These are phyloP conservation scores for Potamarius usumacintae DNA, from an alignment of 2,113 vertebrate genomes.

Conservation along the genomic window DNA sequence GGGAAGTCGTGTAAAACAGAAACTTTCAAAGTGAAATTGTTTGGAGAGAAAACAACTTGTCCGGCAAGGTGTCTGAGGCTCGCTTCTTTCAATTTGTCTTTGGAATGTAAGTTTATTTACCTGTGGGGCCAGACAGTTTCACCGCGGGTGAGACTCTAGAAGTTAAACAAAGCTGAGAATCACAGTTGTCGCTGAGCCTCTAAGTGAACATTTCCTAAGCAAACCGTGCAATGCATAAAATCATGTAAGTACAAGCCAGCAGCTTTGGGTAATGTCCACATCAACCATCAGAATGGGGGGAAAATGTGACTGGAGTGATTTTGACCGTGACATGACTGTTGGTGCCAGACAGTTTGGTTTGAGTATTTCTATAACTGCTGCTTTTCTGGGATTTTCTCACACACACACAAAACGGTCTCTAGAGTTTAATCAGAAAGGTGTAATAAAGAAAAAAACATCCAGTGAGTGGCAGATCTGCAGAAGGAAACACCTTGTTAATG, in stretches of 20 bases:
- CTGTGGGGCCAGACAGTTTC: conserved; percentile 16
- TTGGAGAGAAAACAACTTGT: conserved; percentile 30
- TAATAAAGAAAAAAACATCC: no score
- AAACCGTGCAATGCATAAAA: not conserved
- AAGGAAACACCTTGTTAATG: not conserved
- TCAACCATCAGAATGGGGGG: no score
- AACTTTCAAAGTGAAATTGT: not conserved
- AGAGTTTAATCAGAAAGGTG: no score
- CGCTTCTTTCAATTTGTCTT: conserved; percentile 18
- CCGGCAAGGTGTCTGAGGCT: conserved; percentile 15
- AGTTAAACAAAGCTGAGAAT: conserved; percentile 50
- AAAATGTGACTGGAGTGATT: no score
- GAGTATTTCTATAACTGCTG: no score
- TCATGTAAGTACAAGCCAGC: not conserved
- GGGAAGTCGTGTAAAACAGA: not conserved
- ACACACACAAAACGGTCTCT: no score
- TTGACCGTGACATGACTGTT: no score
- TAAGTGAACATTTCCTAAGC: conserved; percentile 53
- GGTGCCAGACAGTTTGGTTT: no score
- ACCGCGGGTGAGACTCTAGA: not conserved
- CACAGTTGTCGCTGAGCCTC: conserved; percentile 25
- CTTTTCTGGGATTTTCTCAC: no score
- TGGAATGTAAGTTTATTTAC: conserved; percentile 46
- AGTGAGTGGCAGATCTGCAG: no score
- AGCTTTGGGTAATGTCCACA: no score